phyloP scores from a whole-genome alignment of 2,888 invertebrate species.

The Lochmaea crataegi region DNA sequence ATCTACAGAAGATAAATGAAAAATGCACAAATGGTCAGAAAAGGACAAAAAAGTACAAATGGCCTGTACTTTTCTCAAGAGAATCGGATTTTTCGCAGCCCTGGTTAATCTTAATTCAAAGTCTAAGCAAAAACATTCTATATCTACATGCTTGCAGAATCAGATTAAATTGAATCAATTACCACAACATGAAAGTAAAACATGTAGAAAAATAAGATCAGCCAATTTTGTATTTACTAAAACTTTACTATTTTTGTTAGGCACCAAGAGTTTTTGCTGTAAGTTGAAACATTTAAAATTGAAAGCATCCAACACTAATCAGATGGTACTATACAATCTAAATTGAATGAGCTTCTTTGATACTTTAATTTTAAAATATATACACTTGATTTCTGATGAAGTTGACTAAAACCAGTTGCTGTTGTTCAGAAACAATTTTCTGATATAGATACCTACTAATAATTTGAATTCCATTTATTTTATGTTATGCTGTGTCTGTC shows the following conservation, averaged over 20 bases:
- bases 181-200: too few species aligned
- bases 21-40: too few species aligned
- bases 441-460: background rate
- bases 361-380: background rate
- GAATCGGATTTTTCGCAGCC: too few species aligned
- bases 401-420: background rate
- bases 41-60: too few species aligned
- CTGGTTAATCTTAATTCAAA: too few species aligned
- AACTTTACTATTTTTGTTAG: background rate
- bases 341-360: background rate
- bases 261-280: background rate
- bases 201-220: background rate
- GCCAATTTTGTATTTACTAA: background rate
- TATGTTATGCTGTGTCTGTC: background rate
- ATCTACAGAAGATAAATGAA: too few species aligned
- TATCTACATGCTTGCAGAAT: too few species aligned
- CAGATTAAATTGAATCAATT: too few species aligned
- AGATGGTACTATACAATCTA: background rate
- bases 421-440: background rate
- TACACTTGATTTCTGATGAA: background rate
- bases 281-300: conserved; percentile 2
- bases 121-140: too few species aligned
- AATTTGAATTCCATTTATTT: background rate
- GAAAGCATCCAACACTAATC: background rate
- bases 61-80: too few species aligned